phyloP scores from a whole-genome alignment of 2,888 invertebrate genomes.

The Hydraecia micacea region DNA sequence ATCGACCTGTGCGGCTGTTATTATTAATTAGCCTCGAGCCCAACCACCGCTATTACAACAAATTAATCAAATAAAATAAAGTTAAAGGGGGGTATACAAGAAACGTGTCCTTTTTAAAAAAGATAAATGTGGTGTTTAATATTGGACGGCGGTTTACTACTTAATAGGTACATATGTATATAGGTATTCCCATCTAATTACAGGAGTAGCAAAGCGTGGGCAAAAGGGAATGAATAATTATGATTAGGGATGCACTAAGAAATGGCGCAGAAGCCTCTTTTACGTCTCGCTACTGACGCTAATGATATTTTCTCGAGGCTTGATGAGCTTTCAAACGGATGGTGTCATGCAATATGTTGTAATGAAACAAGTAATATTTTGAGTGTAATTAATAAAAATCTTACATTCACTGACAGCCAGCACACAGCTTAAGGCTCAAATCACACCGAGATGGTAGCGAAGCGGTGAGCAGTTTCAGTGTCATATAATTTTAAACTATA shows the following conservation, averaged over 20 bases:
- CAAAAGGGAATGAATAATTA: conserved; percentile 60
- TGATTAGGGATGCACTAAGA: conserved; percentile 57
- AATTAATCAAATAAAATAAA: background rate
- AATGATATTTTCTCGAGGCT: conserved; percentile 70
- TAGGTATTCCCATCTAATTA: background rate
- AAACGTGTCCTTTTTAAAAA: background rate
- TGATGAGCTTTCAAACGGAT: conserved; percentile 68
- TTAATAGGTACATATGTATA: too few species aligned
- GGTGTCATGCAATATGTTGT: conserved; percentile 44
- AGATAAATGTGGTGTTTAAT: background rate
- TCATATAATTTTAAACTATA: too few species aligned
- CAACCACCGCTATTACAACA: background rate
- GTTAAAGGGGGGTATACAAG: background rate
- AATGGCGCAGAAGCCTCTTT: conserved; percentile 66
- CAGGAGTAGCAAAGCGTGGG: conserved; percentile 14
- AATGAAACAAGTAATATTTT: background rate
- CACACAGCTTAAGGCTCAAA: too few species aligned
- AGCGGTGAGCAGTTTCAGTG: too few species aligned
- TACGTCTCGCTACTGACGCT: conserved; percentile 61
- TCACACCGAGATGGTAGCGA: too few species aligned
- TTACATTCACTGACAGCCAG: background rate
- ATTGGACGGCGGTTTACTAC: background rate
- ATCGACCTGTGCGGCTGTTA: too few species aligned
- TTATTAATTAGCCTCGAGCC: too few species aligned
- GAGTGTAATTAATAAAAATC: background rate